Evolutionary conservation across 2,888 invertebrate genomes (phyloP).

Genomic region (Tipula vernalis): DNA sequence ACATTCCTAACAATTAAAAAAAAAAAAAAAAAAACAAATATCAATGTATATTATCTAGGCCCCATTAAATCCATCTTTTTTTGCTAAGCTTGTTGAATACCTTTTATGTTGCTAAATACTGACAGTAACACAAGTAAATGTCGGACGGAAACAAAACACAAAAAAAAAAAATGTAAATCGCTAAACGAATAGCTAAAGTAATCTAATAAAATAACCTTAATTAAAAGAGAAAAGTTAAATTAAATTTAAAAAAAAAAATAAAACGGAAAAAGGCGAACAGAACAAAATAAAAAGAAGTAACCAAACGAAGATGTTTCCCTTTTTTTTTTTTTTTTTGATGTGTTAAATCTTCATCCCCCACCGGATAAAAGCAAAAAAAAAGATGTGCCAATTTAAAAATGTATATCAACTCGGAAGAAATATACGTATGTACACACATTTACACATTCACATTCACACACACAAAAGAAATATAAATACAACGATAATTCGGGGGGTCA

Average conservation of each 20-base stretch:
- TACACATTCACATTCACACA: neutral
- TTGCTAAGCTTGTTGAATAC: neutral
- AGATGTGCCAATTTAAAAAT: neutral
- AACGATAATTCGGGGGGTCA: neutral
- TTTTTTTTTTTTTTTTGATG: neutral
- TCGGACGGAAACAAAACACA: neutral
- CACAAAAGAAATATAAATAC: neutral
- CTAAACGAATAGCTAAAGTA: neutral
- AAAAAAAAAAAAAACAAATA: neutral
- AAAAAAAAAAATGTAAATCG: neutral
- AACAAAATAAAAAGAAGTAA: neutral
- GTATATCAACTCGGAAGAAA: neutral
- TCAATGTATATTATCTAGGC: neutral
- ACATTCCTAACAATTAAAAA: neutral
- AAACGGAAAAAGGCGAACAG: neutral
- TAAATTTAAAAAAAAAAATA: neutral
- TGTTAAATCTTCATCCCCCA: neutral
- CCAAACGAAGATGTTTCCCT: neutral
- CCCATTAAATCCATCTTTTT: neutral
- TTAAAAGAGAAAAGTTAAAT: slow-evolving; percentile 4
- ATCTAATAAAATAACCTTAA: neutral
- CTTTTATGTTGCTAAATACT: neutral
- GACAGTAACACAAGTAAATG: neutral
- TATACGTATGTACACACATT: neutral
- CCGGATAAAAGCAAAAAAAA: neutral